Evolutionary conservation across 2,888 invertebrate species (phyloP).

Genomic region (Chrysotoxum bicinctum): DNA sequence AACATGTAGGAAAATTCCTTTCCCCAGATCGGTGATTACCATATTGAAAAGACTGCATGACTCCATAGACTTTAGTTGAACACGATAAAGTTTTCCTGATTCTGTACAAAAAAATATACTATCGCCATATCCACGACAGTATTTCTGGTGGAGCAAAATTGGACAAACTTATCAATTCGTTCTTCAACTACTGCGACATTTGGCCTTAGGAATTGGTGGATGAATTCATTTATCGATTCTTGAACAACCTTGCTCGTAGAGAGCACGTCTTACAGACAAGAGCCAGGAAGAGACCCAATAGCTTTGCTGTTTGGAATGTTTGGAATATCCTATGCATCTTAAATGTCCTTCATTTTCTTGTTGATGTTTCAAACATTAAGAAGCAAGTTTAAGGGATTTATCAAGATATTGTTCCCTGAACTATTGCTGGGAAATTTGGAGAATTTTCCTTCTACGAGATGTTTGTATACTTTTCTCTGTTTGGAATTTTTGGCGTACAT

Average conservation of each 20-base stretch:
- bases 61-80: slow-evolving; percentile 87
- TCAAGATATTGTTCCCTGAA: slow-evolving; percentile 93
- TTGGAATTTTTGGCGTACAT: slow-evolving; percentile 96
- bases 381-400: slow-evolving; percentile 96
- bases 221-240: slow-evolving; percentile 99
- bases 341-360: slow-evolving; percentile 98
- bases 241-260: slow-evolving; percentile 93
- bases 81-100: slow-evolving; percentile 91
- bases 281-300: slow-evolving; percentile 90
- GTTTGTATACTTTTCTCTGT: slow-evolving; percentile 98
- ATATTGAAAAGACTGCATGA: slow-evolving; percentile 97
- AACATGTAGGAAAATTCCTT: slow-evolving; percentile 97
- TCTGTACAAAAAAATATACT: slow-evolving; percentile 98
- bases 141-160: slow-evolving; percentile 94
- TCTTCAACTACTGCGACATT: slow-evolving; percentile 98
- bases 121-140: slow-evolving; percentile 97
- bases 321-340: slow-evolving; percentile 99
- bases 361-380: slow-evolving; percentile 99
- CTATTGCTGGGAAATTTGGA: slow-evolving; percentile 98
- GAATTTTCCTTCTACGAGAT: slow-evolving; percentile 98
- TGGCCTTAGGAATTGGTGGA: slow-evolving; percentile 99
- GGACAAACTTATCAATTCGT: slow-evolving; percentile 96
- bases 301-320: slow-evolving; percentile 89
- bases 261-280: slow-evolving; percentile 88
- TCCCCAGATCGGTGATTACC: slow-evolving; percentile 97